Conservation (phyloP, 2,888 invertebrate genomes). For the Sympetrum striolatum region DNA sequence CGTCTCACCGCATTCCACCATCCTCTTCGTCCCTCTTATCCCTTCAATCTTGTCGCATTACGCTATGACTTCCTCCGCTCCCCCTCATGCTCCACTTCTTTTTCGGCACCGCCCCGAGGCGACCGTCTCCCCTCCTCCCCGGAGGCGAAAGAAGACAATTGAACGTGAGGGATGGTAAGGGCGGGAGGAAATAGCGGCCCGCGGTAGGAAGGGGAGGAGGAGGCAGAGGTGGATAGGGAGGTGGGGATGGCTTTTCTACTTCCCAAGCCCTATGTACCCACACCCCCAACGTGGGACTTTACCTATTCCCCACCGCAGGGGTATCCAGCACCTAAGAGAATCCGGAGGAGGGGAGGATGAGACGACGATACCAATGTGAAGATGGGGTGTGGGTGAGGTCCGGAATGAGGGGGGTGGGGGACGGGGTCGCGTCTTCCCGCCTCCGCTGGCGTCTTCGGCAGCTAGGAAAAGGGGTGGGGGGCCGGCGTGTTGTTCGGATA, state of each 20-base stretch:
- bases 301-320: background rate
- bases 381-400: background rate
- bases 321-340: background rate
- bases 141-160: conserved; percentile 1
- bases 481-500: background rate
- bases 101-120: conserved; percentile 13
- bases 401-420: background rate
- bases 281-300: background rate
- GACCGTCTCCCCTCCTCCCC: background rate
- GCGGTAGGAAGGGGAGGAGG: background rate
- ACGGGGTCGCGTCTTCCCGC: background rate
- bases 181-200: background rate
- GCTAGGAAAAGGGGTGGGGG: background rate
- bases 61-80: background rate
- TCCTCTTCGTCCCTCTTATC: background rate
- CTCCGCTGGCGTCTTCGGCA: background rate
- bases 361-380: background rate
- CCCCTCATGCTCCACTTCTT: conserved; percentile 41
- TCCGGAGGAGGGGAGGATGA: background rate
- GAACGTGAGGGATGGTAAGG: background rate
- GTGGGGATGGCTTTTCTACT: background rate
- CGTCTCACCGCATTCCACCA: background rate
- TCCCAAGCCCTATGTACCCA: background rate
- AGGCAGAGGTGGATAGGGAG: background rate
- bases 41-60: background rate